phyloP scores from a whole-genome alignment of 2,797 vertebrate species.

The Pitangus sulphuratus region DNA sequence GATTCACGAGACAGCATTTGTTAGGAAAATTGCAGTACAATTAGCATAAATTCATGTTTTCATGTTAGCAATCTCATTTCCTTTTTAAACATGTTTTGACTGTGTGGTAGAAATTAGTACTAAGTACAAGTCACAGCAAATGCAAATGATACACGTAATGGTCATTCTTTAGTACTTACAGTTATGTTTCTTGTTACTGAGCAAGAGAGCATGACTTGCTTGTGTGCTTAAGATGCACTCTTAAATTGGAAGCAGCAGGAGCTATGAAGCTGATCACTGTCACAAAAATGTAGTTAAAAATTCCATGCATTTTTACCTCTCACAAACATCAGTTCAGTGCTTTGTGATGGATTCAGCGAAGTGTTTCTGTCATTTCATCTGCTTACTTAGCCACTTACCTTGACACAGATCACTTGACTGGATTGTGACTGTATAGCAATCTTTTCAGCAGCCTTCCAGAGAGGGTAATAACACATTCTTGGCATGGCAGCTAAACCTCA shows the following conservation, averaged over 20 bases:
- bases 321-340: not conserved
- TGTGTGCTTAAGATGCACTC: not conserved
- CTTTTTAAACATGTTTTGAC: not conserved
- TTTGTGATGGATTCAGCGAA: not conserved
- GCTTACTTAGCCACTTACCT: not conserved
- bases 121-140: not conserved
- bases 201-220: not conserved
- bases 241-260: not conserved
- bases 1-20: not conserved
- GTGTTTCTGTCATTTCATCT: not conserved
- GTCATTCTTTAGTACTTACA: not conserved
- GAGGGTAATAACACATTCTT: not conserved
- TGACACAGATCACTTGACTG: not conserved
- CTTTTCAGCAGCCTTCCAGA: not conserved
- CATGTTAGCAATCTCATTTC: not conserved
- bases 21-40: not conserved
- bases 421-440: not conserved
- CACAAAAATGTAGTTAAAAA: not conserved
- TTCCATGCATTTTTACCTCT: not conserved
- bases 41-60: not conserved
- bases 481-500: not conserved
- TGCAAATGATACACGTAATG: not conserved
- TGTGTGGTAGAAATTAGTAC: not conserved
- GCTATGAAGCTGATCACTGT: not conserved
- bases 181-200: not conserved